Base-by-base conservation (phyloP, 2,888 invertebrate genomes). In the Allophyes oxyacanthae region DNA sequence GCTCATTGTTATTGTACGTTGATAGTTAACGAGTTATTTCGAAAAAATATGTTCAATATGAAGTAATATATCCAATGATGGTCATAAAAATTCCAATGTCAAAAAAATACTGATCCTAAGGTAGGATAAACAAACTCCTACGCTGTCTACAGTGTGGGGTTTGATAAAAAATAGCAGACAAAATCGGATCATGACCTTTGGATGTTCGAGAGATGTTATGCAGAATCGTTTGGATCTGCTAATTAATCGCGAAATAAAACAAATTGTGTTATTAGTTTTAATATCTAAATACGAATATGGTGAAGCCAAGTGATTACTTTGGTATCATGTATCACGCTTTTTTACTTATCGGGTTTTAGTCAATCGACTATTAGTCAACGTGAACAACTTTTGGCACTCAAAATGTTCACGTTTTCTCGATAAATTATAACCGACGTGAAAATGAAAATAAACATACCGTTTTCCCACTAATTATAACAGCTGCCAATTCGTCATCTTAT, bases 41-140 rank as follows among this genome's bases (percentile, higher is more conserved):
- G 28, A 37, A 52, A 48, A 68, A 41, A 53, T 49, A 52, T 30
- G 32, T 46, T 50, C 25, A 28, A 48, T 9, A 48, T 57, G 28
- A 37, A 8, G n/a, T 30, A 40, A 56, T 28, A 40, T 50, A 50
- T 15, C 11, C 9, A 38, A 43, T 41, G n/a, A 34, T 60, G 40
- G 20, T 62, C 61, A 43, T 64, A 56, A 68, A 71, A 53, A 62
- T 33, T 59, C 53, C 55, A 44, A 46, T 54, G 37, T 10, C 54
- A 60, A 69, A 64, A n/a, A 48, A 67, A 64, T 51, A 44, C 60
- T 62, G 45, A 53, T 65, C 28, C 40, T 10, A 41, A 56, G 60
- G 46, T 56, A 49, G 56, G 58, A 77, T 70, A 78, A 80, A 79
- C 64, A 79, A 62, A 80, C 75, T 58, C 79, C 81, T 54, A 81